Evolutionary conservation across 2,888 invertebrate species (phyloP), one percentile per base, ranked within the genome.

Genomic region (Eilema griseolum): DNA sequence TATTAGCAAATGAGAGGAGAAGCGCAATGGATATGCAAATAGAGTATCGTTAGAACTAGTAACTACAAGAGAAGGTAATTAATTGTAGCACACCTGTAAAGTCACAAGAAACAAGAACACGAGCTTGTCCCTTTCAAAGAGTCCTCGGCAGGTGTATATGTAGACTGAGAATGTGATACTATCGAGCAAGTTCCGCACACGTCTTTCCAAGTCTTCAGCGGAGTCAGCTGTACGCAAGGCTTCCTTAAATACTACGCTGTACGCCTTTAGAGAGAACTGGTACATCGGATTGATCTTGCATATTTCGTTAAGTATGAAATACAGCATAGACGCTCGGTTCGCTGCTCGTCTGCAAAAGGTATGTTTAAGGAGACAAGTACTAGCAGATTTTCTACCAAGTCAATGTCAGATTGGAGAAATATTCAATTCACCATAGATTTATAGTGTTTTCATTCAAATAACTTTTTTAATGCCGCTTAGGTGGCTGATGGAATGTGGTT

Each of bases 211-310:
- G 3, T 97, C 97, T 0, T 97, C 97, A 0, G 97, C 96, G 0
- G 95, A 91, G 8, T 96, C 96, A 0, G 99, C 97, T 70, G 95
- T 95, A 23, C 94, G 92, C 63, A 99, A 96, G 0, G 99, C 98
- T 79, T 97, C 98, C 83, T 97, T 97, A 90, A 99, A 99, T 5
- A 99, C 99, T 0, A 98, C 97, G 82, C 97, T 98, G 94, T 99
- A 99, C 0, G 99, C 98, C 92, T 99, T 99, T 69, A 99, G 93
- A 0, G 99, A 99, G 93, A 99, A 99, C 90, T 99, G 99, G 92
- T 99, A 99, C 88, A 99, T 98, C 63, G 98, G 98, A 91, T 99
- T 98, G 84, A 99, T 98, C 91, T 98, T 98, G 93, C 97, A 96
- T 66, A 99, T 92, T 85, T 99, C 99, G 88, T 98, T 99, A 74